Base-by-base conservation (phyloP, 2,797 vertebrate species). In the Megaceryle alcyon region DNA sequence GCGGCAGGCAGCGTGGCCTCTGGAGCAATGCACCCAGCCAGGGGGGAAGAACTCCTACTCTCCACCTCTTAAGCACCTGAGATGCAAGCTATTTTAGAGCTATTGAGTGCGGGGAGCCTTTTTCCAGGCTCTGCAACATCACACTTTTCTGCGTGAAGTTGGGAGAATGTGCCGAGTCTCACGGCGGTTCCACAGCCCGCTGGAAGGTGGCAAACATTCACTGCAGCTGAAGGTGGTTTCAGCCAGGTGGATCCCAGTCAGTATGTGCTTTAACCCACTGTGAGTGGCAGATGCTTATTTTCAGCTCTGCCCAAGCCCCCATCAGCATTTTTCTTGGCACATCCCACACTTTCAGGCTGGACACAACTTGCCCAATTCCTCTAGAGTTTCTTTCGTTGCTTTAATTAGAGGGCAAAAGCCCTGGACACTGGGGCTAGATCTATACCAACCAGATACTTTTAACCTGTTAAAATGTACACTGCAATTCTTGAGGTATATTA, bases 261-360 rank as follows among this genome's bases (percentile, higher is more conserved):
- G 26, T 8, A 13, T 2, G 19, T 25, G 53, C 39, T 83, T 83
- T 78, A 63, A 88, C 37, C 39, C n/a, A 20, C n/a, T 26, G 41
- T 0, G 0, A 53, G 26, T 4, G 6, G 37, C 39, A 89, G 78
- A 61, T 8, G 4, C 5, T 35, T 28, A 6, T 3, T 65, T 33
- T 43, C 41, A 59, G 19, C 54, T 53, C 41, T 72, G 57, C 16
- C 17, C 72, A 80, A 60, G n/a, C 7, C 13, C 41, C 21, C 35
- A 56, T 59, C 77, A 73, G 68, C 15, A 33, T 66, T 70, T 70
- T 91, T 54, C 44, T 61, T 23, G 44, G 39, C 15, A 54, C 6
- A 8, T 3, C 10, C 6, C 23, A 49, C 0, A 1, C 41, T 85
- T 79, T 33, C 31, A 71, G 51, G 12, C 63, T 77, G 37, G 31